Evolutionary conservation across 1,140 invertebrate species (phyloP).

Genomic region (Trichoplusia ni): DNA sequence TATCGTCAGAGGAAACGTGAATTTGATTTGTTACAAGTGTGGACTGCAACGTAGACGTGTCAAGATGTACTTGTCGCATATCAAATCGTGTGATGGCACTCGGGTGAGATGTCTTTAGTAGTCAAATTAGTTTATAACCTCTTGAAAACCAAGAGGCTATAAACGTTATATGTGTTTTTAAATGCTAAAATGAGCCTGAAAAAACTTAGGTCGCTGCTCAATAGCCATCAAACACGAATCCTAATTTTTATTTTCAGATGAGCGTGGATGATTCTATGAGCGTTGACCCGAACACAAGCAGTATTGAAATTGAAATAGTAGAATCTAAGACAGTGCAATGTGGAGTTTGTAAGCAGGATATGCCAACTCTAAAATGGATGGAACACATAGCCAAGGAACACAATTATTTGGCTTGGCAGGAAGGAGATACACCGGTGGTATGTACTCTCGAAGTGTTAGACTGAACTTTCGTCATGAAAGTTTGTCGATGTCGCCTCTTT

Average conservation of each 20-base stretch:
- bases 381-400: constrained; percentile 53
- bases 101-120: not conserved
- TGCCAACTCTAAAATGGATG: constrained; percentile 35
- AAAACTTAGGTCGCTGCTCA: not conserved
- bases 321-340: constrained; percentile 18
- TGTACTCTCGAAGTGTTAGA: too few species aligned
- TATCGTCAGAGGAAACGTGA: constrained; percentile 1
- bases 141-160: not conserved
- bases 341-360: constrained; percentile 38
- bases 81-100: constrained; percentile 32
- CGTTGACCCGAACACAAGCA: not conserved
- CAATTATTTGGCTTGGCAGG: constrained; percentile 61
- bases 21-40: constrained; percentile 44
- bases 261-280: not conserved
- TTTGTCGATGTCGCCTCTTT: too few species aligned
- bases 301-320: not conserved
- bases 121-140: not conserved
- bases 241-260: not conserved
- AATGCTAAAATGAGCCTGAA: not conserved
- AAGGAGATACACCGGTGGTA: constrained; percentile 46
- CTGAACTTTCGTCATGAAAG: too few species aligned
- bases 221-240: not conserved
- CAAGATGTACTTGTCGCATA: constrained; percentile 41
- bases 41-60: constrained; percentile 40
- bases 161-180: not conserved